These are phyloP conservation scores for Tolypeutes matacus DNA, from an alignment of 2,797 vertebrate genomes.

Conservation along the genomic window DNA sequence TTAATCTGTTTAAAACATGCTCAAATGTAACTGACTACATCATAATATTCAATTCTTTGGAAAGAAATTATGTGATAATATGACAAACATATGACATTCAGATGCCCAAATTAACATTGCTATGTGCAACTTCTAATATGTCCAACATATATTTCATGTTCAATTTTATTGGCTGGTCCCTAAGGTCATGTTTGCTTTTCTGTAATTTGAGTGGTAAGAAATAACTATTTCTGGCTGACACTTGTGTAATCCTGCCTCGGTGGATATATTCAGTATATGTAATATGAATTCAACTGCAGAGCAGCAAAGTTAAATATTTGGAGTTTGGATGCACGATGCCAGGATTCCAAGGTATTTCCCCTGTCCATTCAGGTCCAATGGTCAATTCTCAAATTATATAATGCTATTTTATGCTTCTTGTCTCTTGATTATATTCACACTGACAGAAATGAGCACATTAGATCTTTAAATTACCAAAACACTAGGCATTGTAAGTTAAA, in stretches of 20 bases:
- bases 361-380: not conserved
- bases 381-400: not conserved
- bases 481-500: not conserved
- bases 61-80: not conserved
- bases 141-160: not conserved
- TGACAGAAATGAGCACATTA: not conserved
- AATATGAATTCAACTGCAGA: not conserved
- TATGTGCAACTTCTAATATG: not conserved
- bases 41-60: not conserved
- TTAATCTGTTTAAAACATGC: not conserved
- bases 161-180: not conserved
- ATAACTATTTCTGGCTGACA: not conserved
- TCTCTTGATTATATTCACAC: not conserved
- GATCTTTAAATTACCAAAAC: conserved; percentile 21
- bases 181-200: not conserved
- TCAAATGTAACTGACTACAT: not conserved
- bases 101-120: not conserved
- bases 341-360: not conserved
- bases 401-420: not conserved
- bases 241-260: not conserved
- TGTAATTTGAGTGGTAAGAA: not conserved
- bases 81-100: not conserved
- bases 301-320: not conserved
- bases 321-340: not conserved
- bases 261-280: not conserved